Percentiles rank a stretch among this genome's conserved stretches.
Evolutionary conservation across 2,888 invertebrate species (phyloP).

Genomic region (Argyresthia goedartella): DNA sequence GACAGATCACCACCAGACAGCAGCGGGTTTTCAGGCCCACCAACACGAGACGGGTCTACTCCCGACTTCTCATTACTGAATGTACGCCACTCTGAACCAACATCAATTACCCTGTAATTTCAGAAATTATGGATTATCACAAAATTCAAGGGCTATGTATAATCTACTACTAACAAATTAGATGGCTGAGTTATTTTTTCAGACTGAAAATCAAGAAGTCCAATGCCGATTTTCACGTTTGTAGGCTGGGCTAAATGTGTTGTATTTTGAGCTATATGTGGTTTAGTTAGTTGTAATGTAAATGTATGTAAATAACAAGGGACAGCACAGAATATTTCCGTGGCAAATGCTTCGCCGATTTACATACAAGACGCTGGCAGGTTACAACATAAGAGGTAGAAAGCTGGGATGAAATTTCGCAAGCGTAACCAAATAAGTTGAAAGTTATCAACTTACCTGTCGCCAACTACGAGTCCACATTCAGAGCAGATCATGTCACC

Average conservation of each 20-base stretch:
- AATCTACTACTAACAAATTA: too few species aligned
- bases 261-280: too few species aligned
- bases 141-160: background rate
- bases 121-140: background rate
- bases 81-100: conserved; percentile 99
- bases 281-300: too few species aligned
- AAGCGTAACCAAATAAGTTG: conserved; percentile 28
- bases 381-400: conserved; percentile 15
- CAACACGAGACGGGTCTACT: conserved; percentile 99
- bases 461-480: conserved; percentile 99
- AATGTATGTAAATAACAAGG: too few species aligned
- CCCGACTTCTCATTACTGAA: conserved; percentile 98
- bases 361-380: background rate
- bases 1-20: conserved; percentile 96
- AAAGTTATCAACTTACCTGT: conserved; percentile 74
- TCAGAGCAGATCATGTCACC: conserved; percentile 99
- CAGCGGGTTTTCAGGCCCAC: conserved; percentile 98
- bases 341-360: too few species aligned
- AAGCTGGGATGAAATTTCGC: conserved; percentile 29
- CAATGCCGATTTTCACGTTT: too few species aligned
- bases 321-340: too few species aligned
- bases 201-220: too few species aligned
- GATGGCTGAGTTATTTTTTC: too few species aligned
- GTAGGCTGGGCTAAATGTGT: too few species aligned
- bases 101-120: conserved; percentile 91